Evolutionary conservation across 30 jellyfish, hydroid and myxozoan species (phyloP), one percentile per base, ranked within the genome.

Genomic region (Phacellophora camtschatica): DNA sequence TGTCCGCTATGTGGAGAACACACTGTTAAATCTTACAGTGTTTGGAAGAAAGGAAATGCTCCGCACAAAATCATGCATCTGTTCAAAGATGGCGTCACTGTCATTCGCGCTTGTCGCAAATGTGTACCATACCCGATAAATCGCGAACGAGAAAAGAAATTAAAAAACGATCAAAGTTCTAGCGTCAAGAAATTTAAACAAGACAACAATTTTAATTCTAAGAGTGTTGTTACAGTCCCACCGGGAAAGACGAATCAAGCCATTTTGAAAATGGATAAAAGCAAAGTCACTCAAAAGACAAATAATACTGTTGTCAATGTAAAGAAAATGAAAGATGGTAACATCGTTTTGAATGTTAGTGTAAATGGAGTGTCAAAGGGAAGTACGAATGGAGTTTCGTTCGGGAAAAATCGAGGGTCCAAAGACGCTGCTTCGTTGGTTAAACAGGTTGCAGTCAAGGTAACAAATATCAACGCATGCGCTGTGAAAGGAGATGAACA

Each of bases 1-100:
- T 81, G 92, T 43, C 85, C 92, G 16, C 43, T 81, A 18, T 81
- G 92, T 69, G 77, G 92, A 2, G 57, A 66, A 33, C 92, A 66
- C 70, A 81, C 85, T 6, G 79, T 81, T 1, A 81, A 81, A 35
- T 81, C 92, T 22, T 81, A 81, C 78, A 54, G 85, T 42, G 84
- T 68, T 7, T 81, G 85, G 84, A 51, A 42, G 45, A 66, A 55
- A 37, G 69, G 53, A n/a, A 81, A 66, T 36, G 92, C 92, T 0
- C 92, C 92, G 32, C 54, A 57, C n/a, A 66, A 50, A 55, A 66
- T 81, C 19, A 11, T 22, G 63, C 70, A 54, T 31, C 34, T 81
- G 63, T 81, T 81, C 22, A 81, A 66, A 51, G 85, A 68, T 39
- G 92, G 85, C 16, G 81, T 81, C 20, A 48, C 85, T 0, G 27